Conservation (phyloP, 1,140 invertebrate genomes). For the Philotrypesis tridentata region DNA sequence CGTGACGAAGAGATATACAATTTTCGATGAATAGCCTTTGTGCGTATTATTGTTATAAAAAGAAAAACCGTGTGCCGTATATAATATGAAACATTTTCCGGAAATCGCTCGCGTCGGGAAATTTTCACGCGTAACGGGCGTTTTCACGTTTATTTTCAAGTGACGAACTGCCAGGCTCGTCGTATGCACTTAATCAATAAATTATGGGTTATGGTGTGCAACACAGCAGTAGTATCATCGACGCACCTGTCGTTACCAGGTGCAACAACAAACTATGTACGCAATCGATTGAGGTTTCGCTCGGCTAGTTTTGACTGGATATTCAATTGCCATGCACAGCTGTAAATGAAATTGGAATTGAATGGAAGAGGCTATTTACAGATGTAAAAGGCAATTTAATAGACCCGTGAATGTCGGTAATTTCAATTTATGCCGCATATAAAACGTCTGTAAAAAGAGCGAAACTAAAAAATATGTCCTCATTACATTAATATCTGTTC, state of each 20-base stretch:
- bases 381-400: no score
- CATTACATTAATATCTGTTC: no score
- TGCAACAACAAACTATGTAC: background rate
- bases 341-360: no score
- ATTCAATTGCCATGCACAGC: background rate
- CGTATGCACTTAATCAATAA: background rate
- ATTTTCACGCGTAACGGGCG: no score
- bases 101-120: no score
- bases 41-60: background rate
- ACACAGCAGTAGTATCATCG: background rate
- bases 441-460: no score
- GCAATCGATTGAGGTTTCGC: background rate
- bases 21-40: background rate
- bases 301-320: background rate
- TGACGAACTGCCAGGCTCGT: background rate
- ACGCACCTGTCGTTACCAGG: background rate
- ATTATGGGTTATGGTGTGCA: no score
- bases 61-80: background rate
- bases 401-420: background rate
- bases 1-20: no score
- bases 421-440: background rate
- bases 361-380: background rate
- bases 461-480: no score
- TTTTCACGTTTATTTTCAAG: background rate
- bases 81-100: background rate